phyloP scores from a whole-genome alignment of 1,140 invertebrate species.

The Caenorhabditis brenneri region DNA sequence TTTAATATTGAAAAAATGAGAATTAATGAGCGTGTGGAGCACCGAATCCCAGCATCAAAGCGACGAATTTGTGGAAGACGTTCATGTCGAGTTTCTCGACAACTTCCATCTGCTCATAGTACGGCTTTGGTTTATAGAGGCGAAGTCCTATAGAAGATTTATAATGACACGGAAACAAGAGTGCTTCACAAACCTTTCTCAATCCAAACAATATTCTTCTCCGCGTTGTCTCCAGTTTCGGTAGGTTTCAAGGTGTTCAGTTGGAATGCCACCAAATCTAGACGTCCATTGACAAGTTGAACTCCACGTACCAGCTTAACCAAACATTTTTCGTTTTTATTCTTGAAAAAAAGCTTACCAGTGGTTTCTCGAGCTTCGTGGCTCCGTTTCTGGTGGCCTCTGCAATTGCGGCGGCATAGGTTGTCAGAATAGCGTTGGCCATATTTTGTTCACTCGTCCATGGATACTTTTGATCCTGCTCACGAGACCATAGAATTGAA shows the following conservation, averaged over 20 bases:
- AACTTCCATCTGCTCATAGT: constrained; percentile 61
- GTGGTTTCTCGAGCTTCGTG: constrained; percentile 3
- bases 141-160: constrained; percentile 55
- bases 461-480: constrained; percentile 69
- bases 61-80: constrained; percentile 62
- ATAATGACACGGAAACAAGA: neutral
- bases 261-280: constrained; percentile 67
- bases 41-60: constrained; percentile 54
- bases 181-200: constrained; percentile 58
- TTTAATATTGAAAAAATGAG: constrained; percentile 5
- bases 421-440: constrained; percentile 64
- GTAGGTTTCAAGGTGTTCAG: constrained; percentile 62
- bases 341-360: neutral
- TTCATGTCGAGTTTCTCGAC: constrained; percentile 64
- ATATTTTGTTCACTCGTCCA: constrained; percentile 70
- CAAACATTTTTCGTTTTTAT: neutral
- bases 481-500: constrained; percentile 58
- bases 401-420: constrained; percentile 67
- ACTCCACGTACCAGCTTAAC: constrained; percentile 59
- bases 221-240: constrained; percentile 30
- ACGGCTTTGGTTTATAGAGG: constrained; percentile 64
- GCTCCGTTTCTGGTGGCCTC: constrained; percentile 54
- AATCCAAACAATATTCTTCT: constrained; percentile 68
- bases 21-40: constrained; percentile 28
- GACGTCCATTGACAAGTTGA: constrained; percentile 64